Evolutionary conservation across 1,140 invertebrate species (phyloP).

Genomic region (Musca vetustissima): DNA sequence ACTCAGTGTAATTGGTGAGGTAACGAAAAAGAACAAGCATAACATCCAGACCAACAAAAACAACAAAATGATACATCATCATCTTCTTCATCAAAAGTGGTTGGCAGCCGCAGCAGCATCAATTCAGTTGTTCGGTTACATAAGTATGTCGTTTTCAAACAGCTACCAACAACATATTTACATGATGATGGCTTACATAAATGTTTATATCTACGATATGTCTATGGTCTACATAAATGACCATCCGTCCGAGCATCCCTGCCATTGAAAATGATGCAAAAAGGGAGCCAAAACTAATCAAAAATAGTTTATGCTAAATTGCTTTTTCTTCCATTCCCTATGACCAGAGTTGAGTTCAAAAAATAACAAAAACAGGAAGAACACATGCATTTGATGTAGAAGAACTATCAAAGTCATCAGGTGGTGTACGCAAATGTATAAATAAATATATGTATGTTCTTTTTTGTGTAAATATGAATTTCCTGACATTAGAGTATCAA

Average conservation of each 20-base stretch:
- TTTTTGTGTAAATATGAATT: no score
- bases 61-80: neutral
- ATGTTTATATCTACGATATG: neutral
- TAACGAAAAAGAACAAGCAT: neutral
- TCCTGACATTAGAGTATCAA: no score
- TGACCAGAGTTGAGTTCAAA: no score
- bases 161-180: no score
- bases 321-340: neutral
- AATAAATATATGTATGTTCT: no score
- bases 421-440: no score
- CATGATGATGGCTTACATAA: constrained; percentile 5
- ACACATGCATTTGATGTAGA: no score
- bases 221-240: constrained; percentile 9
- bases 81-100: neutral
- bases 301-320: constrained; percentile 26
- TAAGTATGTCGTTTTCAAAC: no score
- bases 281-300: constrained; percentile 24
- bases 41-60: neutral
- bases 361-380: no score
- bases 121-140: no score
- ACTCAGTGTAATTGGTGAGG: constrained; percentile 16
- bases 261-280: neutral
- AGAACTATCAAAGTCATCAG: no score
- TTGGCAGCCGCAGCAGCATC: no score
- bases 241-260: neutral